These are phyloP conservation scores for Hermodice carunculata DNA, from an alignment of 2,888 invertebrate genomes.

Conservation along the genomic window DNA sequence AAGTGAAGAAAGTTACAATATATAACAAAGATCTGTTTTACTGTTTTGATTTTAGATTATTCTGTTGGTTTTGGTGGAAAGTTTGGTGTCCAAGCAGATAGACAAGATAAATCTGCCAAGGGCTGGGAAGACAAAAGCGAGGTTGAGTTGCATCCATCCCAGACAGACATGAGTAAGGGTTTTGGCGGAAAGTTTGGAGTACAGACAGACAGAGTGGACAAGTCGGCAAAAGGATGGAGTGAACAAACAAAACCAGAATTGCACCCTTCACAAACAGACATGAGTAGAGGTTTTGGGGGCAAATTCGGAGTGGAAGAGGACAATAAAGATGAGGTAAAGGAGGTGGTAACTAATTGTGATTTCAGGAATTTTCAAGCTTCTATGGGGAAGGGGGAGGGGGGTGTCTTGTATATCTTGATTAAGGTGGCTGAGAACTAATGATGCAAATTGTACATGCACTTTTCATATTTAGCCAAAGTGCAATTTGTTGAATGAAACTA, in stretches of 20 bases:
- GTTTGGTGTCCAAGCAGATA: slow-evolving; percentile 69
- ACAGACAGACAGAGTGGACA: slow-evolving; percentile 76
- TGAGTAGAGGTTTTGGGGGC: slow-evolving; percentile 67
- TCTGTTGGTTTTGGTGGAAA: slow-evolving; percentile 69
- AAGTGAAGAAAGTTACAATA: too few species aligned
- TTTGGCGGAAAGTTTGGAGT: slow-evolving; percentile 71
- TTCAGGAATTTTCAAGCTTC: too few species aligned
- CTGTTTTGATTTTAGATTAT: slow-evolving; percentile 41
- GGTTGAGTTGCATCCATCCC: background rate
- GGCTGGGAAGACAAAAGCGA: slow-evolving; percentile 57
- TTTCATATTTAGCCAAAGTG: too few species aligned
- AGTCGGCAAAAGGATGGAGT: slow-evolving; percentile 63
- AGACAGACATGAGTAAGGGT: slow-evolving; percentile 60
- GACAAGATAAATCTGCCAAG: slow-evolving; percentile 78
- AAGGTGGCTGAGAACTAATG: too few species aligned
- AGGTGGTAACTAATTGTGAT: background rate
- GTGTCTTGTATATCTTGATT: too few species aligned
- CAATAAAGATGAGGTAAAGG: slow-evolving; percentile 42
- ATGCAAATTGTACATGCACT: too few species aligned
- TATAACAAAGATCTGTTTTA: too few species aligned
- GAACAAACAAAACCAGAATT: slow-evolving; percentile 55
- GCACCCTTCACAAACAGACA: slow-evolving; percentile 77
- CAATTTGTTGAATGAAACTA: too few species aligned
- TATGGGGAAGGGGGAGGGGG: too few species aligned
- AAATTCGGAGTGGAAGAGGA: slow-evolving; percentile 68